Base-by-base conservation (phyloP, 1,140 invertebrate genomes). In the Panulirus ornatus region DNA sequence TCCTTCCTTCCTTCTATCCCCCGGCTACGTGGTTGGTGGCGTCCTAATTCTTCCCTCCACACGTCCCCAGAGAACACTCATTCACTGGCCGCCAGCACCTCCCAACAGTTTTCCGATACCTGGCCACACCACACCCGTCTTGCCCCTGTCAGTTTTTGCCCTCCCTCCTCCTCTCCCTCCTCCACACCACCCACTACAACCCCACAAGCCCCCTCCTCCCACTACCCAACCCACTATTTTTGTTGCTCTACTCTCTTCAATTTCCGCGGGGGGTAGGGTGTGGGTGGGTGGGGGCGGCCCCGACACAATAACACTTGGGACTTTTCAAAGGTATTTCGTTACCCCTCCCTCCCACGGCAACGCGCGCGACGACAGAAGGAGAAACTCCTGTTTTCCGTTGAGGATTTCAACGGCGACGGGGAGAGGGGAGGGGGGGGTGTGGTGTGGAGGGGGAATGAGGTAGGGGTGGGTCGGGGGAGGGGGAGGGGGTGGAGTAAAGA, bases 81-180 rank as follows among this genome's bases (percentile, higher is more conserved):
- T 82, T 88, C 86, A 88, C 86, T 82, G n/a, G 19, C 42, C n/a
- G 40, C 58, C 86, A 88, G 51, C 40, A 88, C 76, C 78, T 40
- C 42, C 78, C 75, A 88, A 88, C 86, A 88, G 86, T 88, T 88
- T 88, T 88, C 86, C 86, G 63, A 88, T 88, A 88, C 86, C 58
- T 38, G 9, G 58, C 30, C 36, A n/a, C 30, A 27, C 27, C 16
- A 22, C 66, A 36, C 71, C 73, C n/a, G 5, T n/a, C 34, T 44
- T 8, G 2, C 44, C 27, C 27, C 9, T 42, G n/a, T 30, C 51
- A 36, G 0, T 34, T 38, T 58, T 27, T 34, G n/a, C 40, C 19
- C n/a, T 27, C 16, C 34, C 38, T 38, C 27, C 36, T 34, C 14
- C 58, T 44, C 11, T 30, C 5, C 0, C 58, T 66, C 0, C 81